A percentile compares a stretch with the other conserved stretches of the same genome.
These are phyloP conservation scores for Tinea pellionella DNA, from an alignment of 2,888 invertebrate genomes.

Conservation along the genomic window DNA sequence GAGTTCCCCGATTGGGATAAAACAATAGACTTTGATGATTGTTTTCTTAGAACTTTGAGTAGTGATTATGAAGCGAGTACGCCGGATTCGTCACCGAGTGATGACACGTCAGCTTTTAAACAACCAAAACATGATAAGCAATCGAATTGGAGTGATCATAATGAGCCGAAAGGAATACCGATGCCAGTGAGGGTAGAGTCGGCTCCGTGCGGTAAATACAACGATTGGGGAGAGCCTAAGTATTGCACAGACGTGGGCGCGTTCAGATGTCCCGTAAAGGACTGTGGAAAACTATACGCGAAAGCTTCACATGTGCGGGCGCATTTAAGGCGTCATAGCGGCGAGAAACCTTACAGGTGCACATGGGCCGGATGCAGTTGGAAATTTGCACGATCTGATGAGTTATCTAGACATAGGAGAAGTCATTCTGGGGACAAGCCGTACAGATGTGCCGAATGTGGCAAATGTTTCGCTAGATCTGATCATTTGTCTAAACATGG, in stretches of 20 bases:
- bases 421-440: slow-evolving; percentile 97
- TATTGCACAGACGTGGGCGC: slow-evolving; percentile 63
- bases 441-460: slow-evolving; percentile 88
- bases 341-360: slow-evolving; percentile 81
- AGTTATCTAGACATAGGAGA: slow-evolving; percentile 89
- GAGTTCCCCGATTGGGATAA: slow-evolving; percentile 55
- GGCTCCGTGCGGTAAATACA: slow-evolving; percentile 14
- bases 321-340: slow-evolving; percentile 86
- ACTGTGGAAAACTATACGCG: slow-evolving; percentile 85
- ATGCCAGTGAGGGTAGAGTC: slow-evolving; percentile 23
- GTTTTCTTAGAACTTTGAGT: slow-evolving; percentile 44
- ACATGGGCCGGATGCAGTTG: slow-evolving; percentile 87
- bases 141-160: slow-evolving; percentile 27
- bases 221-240: slow-evolving; percentile 46
- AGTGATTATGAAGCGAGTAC: slow-evolving; percentile 25
- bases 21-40: slow-evolving; percentile 48
- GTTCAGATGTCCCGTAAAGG: slow-evolving; percentile 76
- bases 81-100: not conserved
- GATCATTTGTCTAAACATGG: slow-evolving; percentile 95
- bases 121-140: not conserved
- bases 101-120: not conserved
- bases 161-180: slow-evolving; percentile 23
- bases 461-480: slow-evolving; percentile 90
- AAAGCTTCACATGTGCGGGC: slow-evolving; percentile 93
- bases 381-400: slow-evolving; percentile 95